These are phyloP conservation scores for Hemaris fuciformis DNA, from an alignment of 2,888 invertebrate species.

Conservation along the genomic window DNA sequence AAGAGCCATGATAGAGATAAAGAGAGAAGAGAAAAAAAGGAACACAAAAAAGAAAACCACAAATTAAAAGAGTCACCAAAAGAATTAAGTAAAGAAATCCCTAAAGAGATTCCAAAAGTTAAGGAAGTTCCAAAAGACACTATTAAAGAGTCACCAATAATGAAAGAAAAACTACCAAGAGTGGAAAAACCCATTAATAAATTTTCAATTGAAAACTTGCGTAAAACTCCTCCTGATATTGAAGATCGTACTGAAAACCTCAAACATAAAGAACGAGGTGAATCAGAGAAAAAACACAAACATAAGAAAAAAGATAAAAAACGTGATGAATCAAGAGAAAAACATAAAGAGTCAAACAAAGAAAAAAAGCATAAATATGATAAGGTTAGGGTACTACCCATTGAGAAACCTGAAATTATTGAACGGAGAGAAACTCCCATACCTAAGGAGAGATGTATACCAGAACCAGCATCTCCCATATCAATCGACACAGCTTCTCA, in stretches of 20 bases:
- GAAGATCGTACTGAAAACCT: conserved; percentile 60
- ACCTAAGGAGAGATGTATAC: conserved; percentile 60
- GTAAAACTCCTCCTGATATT: conserved; percentile 67
- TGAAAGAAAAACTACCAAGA: conserved; percentile 62
- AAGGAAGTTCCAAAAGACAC: conserved; percentile 59
- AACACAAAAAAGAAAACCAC: conserved; percentile 81
- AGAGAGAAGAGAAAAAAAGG: conserved; percentile 81
- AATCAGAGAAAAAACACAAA: conserved; percentile 80
- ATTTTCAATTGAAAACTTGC: conserved; percentile 74
- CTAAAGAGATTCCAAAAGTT: conserved; percentile 55
- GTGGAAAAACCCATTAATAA: conserved; percentile 69
- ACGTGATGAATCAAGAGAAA: conserved; percentile 83
- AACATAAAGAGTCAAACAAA: conserved; percentile 80
- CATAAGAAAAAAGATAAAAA: conserved; percentile 86
- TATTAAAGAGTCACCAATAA: conserved; percentile 47
- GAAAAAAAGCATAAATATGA: conserved; percentile 81
- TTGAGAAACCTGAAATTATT: conserved; percentile 75
- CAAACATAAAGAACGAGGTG: conserved; percentile 76
- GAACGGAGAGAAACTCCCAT: conserved; percentile 69
- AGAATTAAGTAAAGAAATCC: conserved; percentile 57
- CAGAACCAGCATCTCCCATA: conserved; percentile 72
- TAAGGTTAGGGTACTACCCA: conserved; percentile 69
- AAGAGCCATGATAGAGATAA: conserved; percentile 84
- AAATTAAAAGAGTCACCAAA: conserved; percentile 72
- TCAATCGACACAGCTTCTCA: conserved; percentile 77